A percentile compares a stretch with the other conserved stretches of the same genome.
Evolutionary conservation across 2,797 vertebrate genomes (phyloP).

Genomic region (Holocentrus rufus): DNA sequence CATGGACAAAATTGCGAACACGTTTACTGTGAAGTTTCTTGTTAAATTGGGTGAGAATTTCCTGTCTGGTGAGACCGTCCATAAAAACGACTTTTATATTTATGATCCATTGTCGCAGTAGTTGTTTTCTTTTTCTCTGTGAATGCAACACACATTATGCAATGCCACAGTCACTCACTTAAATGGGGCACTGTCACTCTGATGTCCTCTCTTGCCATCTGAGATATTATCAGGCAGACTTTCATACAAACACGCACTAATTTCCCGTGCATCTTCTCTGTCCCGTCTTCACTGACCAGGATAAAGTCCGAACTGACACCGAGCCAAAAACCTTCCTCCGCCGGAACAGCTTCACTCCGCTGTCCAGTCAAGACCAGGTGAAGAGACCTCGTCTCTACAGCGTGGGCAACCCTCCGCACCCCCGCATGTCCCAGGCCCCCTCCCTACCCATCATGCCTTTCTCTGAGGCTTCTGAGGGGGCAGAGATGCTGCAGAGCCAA

Average conservation of each 20-base stretch:
- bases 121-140: slow-evolving; percentile 3
- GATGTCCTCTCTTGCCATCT: too few species aligned
- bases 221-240: too few species aligned
- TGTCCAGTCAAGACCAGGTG: slow-evolving; percentile 89
- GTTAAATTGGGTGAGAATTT: slow-evolving; percentile 45
- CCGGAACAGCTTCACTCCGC: slow-evolving; percentile 92
- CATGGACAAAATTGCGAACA: slow-evolving; percentile 19
- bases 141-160: too few species aligned
- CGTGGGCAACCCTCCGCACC: slow-evolving; percentile 81
- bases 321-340: slow-evolving; percentile 83
- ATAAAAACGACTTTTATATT: slow-evolving; percentile 27
- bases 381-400: slow-evolving; percentile 91
- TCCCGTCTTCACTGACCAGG: slow-evolving; percentile 76
- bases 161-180: neutral
- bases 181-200: neutral
- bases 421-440: slow-evolving; percentile 74
- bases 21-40: slow-evolving; percentile 32
- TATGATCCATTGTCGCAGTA: slow-evolving; percentile 32
- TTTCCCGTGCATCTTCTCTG: neutral
- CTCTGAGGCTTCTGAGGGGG: slow-evolving; percentile 79
- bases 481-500: slow-evolving; percentile 79
- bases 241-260: too few species aligned
- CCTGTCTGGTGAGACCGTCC: slow-evolving; percentile 32
- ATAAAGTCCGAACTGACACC: slow-evolving; percentile 56
- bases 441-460: slow-evolving; percentile 79